Evolutionary conservation across 2,113 vertebrate species (phyloP).

Genomic region (Erythrolamprus reginae): DNA sequence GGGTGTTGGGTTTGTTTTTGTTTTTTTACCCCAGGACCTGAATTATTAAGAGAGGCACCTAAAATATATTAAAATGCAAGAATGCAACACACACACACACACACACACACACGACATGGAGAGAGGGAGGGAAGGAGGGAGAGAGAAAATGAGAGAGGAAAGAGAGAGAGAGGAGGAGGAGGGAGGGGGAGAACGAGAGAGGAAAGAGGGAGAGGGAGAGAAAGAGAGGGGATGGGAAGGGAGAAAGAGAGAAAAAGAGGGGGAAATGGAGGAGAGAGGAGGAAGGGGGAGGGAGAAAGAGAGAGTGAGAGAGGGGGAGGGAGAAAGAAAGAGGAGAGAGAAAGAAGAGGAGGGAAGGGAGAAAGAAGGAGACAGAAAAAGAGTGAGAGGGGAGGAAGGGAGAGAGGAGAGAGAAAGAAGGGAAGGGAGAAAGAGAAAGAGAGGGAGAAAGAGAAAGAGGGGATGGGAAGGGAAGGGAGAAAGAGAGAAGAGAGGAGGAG

Average conservation of each 20-base stretch:
- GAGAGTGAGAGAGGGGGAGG: neutral
- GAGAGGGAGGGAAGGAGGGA: no score
- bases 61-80: constrained; percentile 9
- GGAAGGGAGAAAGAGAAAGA: no score
- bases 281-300: neutral
- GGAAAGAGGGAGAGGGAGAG: neutral
- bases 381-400: no score
- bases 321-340: no score
- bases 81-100: neutral
- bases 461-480: neutral
- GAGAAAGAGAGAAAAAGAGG: no score
- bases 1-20: no score
- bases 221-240: neutral
- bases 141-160: no score
- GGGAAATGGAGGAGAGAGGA: neutral
- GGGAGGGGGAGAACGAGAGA: neutral
- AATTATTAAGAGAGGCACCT: constrained; percentile 66
- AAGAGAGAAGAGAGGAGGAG: neutral
- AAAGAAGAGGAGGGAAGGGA: no score
- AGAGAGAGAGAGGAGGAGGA: neutral
- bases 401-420: neutral
- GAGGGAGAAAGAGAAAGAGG: no score
- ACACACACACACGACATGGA: neutral
- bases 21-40: constrained; percentile 40
- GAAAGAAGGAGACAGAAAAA: neutral